These are phyloP conservation scores for Nettapus auritus DNA, from an alignment of 2,113 vertebrate species.

Conservation along the genomic window DNA sequence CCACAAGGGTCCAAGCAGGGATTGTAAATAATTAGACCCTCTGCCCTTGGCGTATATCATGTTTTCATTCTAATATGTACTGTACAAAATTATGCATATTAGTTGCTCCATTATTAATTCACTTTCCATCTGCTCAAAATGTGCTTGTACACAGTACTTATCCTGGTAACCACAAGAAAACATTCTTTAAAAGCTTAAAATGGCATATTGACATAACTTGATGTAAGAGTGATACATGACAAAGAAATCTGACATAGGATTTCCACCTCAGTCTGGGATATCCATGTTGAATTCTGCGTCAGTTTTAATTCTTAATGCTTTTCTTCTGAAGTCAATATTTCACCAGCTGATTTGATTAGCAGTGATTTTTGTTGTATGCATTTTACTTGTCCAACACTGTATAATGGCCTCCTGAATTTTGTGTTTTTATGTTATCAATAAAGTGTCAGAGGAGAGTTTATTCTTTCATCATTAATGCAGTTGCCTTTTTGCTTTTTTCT, in stretches of 20 bases:
- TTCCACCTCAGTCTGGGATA: not conserved
- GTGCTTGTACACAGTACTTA: not conserved
- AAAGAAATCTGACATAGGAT: not conserved
- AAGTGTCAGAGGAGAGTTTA: not conserved
- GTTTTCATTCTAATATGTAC: constrained; percentile 12
- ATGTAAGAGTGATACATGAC: not conserved
- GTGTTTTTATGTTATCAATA: not conserved
- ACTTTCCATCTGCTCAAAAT: constrained; percentile 38
- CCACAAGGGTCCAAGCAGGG: not conserved
- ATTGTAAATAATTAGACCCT: constrained; percentile 48
- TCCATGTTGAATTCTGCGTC: not conserved
- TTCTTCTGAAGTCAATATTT: constrained; percentile 3
- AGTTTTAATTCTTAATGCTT: not conserved
- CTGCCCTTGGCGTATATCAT: constrained; percentile 43
- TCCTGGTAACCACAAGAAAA: not conserved
- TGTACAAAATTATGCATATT: not conserved
- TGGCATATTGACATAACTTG: not conserved
- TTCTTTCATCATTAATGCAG: not conserved
- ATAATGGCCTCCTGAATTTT: not conserved
- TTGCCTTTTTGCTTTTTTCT: not conserved
- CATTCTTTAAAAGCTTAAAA: constrained; percentile 4
- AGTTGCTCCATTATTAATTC: constrained; percentile 23
- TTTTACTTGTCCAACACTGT: not conserved
- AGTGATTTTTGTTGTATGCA: not conserved
- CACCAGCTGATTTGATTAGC: not conserved